Conservation (phyloP, 1,140 invertebrate species). For the Calephelis nemesis region DNA sequence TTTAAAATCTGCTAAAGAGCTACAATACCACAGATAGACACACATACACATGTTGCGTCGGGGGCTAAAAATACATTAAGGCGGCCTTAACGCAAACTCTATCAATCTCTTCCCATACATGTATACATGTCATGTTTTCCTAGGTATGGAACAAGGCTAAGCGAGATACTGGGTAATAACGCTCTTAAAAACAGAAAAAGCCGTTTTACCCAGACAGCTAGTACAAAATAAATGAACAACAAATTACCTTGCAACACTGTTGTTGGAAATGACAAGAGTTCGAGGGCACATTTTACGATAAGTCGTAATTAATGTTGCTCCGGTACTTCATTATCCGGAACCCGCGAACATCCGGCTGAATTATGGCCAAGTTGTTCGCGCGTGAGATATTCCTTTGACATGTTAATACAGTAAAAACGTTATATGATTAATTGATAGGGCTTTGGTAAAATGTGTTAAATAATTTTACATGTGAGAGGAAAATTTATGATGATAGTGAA, state of each 20-base stretch:
- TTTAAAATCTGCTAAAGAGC: too few relatives aligned
- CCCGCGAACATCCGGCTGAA: slow-evolving; percentile 43
- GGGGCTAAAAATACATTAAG: too few relatives aligned
- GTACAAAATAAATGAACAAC: neutral
- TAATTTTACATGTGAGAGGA: neutral
- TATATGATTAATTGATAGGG: slow-evolving; percentile 11
- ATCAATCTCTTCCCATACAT: too few relatives aligned
- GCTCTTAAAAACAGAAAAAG: too few relatives aligned
- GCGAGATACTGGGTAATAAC: too few relatives aligned
- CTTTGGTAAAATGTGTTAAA: neutral
- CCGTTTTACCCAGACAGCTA: too few relatives aligned
- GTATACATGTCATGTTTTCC: too few relatives aligned
- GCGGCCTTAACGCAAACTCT: too few relatives aligned
- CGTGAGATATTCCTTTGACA: slow-evolving; percentile 24
- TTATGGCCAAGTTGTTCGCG: slow-evolving; percentile 42
- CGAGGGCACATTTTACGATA: slow-evolving; percentile 46
- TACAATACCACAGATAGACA: too few relatives aligned
- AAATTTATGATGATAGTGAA: neutral
- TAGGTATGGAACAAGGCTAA: too few relatives aligned
- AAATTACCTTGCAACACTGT: slow-evolving; percentile 6
- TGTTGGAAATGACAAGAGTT: slow-evolving; percentile 16
- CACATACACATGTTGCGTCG: too few relatives aligned
- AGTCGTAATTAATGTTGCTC: slow-evolving; percentile 58
- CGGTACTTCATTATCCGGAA: slow-evolving; percentile 53
- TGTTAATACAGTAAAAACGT: slow-evolving; percentile 17